Evolutionary conservation across 2,113 vertebrate genomes (phyloP), one percentile per base, ranked within the genome.

Genomic region (Clinocottus analis): DNA sequence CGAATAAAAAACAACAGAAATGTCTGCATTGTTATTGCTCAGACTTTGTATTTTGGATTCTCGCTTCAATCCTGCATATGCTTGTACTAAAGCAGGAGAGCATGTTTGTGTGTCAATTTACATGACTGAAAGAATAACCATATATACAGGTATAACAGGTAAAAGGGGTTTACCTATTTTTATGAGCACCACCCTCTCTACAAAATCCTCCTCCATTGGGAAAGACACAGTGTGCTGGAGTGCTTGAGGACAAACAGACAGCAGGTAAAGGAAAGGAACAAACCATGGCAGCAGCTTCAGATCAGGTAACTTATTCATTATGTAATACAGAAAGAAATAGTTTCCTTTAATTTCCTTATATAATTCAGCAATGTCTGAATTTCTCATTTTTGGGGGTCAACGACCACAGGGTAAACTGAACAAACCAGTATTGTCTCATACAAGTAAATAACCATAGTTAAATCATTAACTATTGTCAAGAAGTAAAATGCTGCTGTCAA

Each of bases 241-340:
- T 9, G 59, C 13, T 39, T 55, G 64, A 77, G n/a, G 13, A 47
- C 31, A 55, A 35, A 29, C 25, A 39, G 39, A 29, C 49, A 58
- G 7, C 58, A 76, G 74, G 56, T 63, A 5, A 66, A 75, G 63
- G 19, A 78, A 35, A 47, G 14, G 33, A 75, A 68, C 16, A 70
- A 1, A 79, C 11, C 47, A 95, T 95, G 94, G 80, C 90, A 75
- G 39, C 73, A 6, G 64, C 76, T 72, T 87, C 86, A 76, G 53
- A 85, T 64, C 80, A 92, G 94, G 94, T 95, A 93, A 89, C 1
- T n/a, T 2, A 23, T 45, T 74, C 0, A 2, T 10, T 51, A 41
- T 72, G 2, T 17, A 29, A 1, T 35, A 43, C 1, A 17, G 7
- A 37, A 67, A 3, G 10, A 33, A n/a, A 1, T 19, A 5, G 0